Evolutionary conservation across 64 coral and sea anemone species (phyloP), one percentile per base, ranked within the genome.

Genomic region (Montipora cactus): DNA sequence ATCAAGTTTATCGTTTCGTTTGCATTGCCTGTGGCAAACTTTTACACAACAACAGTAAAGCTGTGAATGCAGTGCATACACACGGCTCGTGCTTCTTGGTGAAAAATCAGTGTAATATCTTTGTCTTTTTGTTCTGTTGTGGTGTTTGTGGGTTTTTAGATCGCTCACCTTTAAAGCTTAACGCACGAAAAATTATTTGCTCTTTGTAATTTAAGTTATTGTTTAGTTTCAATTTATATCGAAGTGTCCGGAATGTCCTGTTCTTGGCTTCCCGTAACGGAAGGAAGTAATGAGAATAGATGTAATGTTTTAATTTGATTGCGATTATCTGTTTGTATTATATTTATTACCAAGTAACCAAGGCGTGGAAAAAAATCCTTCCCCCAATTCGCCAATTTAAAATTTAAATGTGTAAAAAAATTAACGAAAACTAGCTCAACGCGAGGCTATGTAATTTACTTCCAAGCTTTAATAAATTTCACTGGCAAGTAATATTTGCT

Each of bases 281-380:
- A 71, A 71, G 68, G 46, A 79, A 79, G 48, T 52, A 45, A 51
- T 79, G 1, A 79, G 47, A 78, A 47, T 78, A 78, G 19, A 79
- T 79, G 3, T 71, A 15, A 71, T 23, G 5, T 71, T 71, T 71
- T 71, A 48, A 78, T 48, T 76, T 9, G 7, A 78, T 49, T 78
- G 12, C 14, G 76, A 78, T 78, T 78, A 47, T 19, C 5, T 49
- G 15, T 78, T 15, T 15, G 11, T 11, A 14, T 64, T 4, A 14
- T 49, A 49, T 78, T 37, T 37, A 37, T 37, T 37, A 37, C 37
- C 37, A 37, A 37, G 37, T 37, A 37, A 78, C 15, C 45, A 49
- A 8, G 12, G 49, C 13, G 49, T 48, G 4, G 49, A 12, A 3
- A 4, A 20, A 71, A 71, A 71, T 21, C 4, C 68, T 71, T 71